A percentile compares a stretch with the other conserved stretches of the same genome.
Evolutionary conservation across 1,140 invertebrate species (phyloP).

Genomic region (Lordiphosa collinella): DNA sequence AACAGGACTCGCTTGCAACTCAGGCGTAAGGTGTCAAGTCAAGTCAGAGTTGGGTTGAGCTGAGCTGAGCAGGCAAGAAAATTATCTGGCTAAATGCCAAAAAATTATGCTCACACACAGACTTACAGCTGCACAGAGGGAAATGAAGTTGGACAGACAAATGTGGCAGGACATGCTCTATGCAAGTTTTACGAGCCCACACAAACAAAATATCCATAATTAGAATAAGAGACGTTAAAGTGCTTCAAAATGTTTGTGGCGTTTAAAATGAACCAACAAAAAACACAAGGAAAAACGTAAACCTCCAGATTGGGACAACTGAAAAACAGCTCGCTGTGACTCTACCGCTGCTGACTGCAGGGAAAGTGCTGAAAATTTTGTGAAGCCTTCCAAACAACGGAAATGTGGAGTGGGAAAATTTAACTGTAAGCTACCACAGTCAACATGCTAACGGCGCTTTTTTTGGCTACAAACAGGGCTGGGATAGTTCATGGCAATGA

Average conservation of each 20-base stretch:
- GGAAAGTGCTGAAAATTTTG: too few relatives aligned
- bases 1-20: conserved; percentile 7
- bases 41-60: conserved; percentile 16
- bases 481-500: too few relatives aligned
- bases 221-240: conserved; percentile 56
- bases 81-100: too few relatives aligned
- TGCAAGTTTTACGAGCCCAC: conserved; percentile 33
- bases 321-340: conserved; percentile 25
- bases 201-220: conserved; percentile 47
- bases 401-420: too few relatives aligned
- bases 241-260: conserved; percentile 49
- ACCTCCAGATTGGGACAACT: not conserved
- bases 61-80: conserved; percentile 47
- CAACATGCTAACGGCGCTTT: too few relatives aligned
- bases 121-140: conserved; percentile 5
- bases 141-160: conserved; percentile 13
- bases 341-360: too few relatives aligned
- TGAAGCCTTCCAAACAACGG: too few relatives aligned
- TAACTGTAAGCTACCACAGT: too few relatives aligned
- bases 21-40: conserved; percentile 6
- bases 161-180: conserved; percentile 43
- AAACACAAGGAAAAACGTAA: not conserved
- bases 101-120: conserved; percentile 41
- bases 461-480: too few relatives aligned
- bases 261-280: conserved; percentile 22